Evolutionary conservation across 2,113 vertebrate genomes (phyloP).

Genomic region (Dicentrarchus labrax): DNA sequence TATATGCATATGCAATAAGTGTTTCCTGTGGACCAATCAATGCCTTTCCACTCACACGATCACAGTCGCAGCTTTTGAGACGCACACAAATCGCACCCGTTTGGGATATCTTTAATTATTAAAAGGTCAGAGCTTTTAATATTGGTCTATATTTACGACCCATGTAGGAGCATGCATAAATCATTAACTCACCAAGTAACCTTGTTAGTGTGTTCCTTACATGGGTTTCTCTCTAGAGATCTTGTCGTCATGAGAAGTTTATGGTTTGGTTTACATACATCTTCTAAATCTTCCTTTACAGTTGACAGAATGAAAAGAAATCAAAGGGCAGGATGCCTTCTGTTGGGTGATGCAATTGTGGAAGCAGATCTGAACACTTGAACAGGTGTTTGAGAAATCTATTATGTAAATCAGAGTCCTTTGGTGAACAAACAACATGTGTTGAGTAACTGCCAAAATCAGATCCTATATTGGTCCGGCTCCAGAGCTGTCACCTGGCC

Average conservation of each 20-base stretch:
- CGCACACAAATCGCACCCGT: conserved; percentile 47
- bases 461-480: conserved; percentile 24
- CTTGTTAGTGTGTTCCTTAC: conserved; percentile 55
- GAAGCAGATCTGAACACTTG: conserved; percentile 43
- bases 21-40: conserved; percentile 32
- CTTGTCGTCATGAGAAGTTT: conserved; percentile 45
- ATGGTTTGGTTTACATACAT: conserved; percentile 12
- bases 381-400: conserved; percentile 70
- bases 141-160: conserved; percentile 72
- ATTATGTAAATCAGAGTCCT: conserved; percentile 60
- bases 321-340: conserved; percentile 21
- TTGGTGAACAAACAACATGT: conserved; percentile 57
- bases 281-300: conserved; percentile 7
- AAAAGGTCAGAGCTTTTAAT: conserved; percentile 75
- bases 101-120: conserved; percentile 74
- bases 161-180: conserved; percentile 73
- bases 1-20: neutral
- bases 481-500: conserved; percentile 49
- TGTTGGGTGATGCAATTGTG: conserved; percentile 29
- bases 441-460: conserved; percentile 43
- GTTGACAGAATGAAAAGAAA: conserved; percentile 19
- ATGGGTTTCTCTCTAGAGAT: conserved; percentile 49
- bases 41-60: neutral
- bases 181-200: conserved; percentile 66
- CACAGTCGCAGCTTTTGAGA: conserved; percentile 36